Evolutionary conservation across 2,797 vertebrate species (phyloP).

Genomic region (Pseudomugil gertrudae): DNA sequence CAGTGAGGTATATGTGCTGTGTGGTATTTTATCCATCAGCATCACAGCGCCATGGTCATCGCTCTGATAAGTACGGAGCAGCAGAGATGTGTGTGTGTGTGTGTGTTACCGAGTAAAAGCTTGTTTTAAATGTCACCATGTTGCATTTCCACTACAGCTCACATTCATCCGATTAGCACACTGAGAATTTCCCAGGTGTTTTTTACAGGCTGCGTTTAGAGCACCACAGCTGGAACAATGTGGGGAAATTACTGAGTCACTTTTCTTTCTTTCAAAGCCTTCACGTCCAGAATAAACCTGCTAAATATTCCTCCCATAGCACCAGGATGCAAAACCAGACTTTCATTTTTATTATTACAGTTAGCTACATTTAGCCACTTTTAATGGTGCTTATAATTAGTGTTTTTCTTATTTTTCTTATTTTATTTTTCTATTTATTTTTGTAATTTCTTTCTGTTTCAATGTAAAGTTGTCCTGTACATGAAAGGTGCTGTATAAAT

Average conservation of each 20-base stretch:
- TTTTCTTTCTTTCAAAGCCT: constrained; percentile 53
- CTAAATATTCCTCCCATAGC: constrained; percentile 36
- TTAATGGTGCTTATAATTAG: no score
- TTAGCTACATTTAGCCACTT: no score
- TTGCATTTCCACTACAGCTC: constrained; percentile 65
- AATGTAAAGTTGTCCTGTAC: no score
- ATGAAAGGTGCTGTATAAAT: no score
- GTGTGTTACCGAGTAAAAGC: constrained; percentile 47
- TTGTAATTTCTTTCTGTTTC: no score
- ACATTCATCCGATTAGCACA: constrained; percentile 54
- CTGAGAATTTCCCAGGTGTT: constrained; percentile 37
- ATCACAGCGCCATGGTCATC: constrained; percentile 63
- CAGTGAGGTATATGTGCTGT: constrained; percentile 66
- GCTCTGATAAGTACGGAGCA: constrained; percentile 68
- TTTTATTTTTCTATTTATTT: no score
- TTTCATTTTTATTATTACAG: no score
- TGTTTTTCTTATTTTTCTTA: no score
- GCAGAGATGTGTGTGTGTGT: constrained; percentile 59
- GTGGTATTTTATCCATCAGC: constrained; percentile 80
- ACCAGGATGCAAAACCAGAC: constrained; percentile 37
- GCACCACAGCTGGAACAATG: constrained; percentile 67
- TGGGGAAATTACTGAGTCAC: constrained; percentile 67
- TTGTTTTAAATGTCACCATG: constrained; percentile 74
- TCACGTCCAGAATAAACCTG: constrained; percentile 41
- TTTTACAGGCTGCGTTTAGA: constrained; percentile 31